phyloP scores from a whole-genome alignment of 2,888 invertebrate species.

The Flabesymbios commensalis region DNA sequence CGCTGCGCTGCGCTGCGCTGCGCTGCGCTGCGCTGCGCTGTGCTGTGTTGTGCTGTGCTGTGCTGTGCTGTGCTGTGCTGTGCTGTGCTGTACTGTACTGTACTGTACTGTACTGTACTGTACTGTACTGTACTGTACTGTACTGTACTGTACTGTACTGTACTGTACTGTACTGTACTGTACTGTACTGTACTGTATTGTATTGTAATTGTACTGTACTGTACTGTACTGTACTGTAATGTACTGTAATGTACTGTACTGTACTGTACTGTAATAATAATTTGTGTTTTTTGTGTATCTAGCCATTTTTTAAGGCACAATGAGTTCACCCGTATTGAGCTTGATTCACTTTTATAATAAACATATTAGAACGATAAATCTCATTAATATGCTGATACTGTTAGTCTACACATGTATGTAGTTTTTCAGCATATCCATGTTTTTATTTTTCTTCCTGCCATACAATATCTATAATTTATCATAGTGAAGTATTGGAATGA shows the following conservation, averaged over 20 bases:
- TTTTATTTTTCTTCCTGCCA: too few relatives aligned
- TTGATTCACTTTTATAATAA: too few relatives aligned
- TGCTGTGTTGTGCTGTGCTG: neutral
- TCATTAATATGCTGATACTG: too few relatives aligned
- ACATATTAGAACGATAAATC: too few relatives aligned
- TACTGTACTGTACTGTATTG: slow-evolving; percentile 5
- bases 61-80: slow-evolving; percentile 2
- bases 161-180: slow-evolving; percentile 9
- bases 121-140: slow-evolving; percentile 1
- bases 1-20: too few relatives aligned
- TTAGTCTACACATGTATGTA: too few relatives aligned
- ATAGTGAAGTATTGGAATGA: too few relatives aligned
- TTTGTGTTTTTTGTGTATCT: too few relatives aligned
- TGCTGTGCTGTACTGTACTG: slow-evolving; percentile 10
- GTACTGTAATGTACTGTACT: neutral
- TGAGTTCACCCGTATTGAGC: too few relatives aligned
- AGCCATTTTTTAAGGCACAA: too few relatives aligned
- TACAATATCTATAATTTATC: too few relatives aligned
- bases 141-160: slow-evolving; percentile 9
- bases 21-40: neutral
- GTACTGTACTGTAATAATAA: slow-evolving; percentile 2
- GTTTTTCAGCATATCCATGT: too few relatives aligned
- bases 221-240: neutral
- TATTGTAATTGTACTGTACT: neutral
- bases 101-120: slow-evolving; percentile 10